Evolutionary conservation across 2,888 invertebrate genomes (phyloP).

Genomic region (Ephialtes manifestator): DNA sequence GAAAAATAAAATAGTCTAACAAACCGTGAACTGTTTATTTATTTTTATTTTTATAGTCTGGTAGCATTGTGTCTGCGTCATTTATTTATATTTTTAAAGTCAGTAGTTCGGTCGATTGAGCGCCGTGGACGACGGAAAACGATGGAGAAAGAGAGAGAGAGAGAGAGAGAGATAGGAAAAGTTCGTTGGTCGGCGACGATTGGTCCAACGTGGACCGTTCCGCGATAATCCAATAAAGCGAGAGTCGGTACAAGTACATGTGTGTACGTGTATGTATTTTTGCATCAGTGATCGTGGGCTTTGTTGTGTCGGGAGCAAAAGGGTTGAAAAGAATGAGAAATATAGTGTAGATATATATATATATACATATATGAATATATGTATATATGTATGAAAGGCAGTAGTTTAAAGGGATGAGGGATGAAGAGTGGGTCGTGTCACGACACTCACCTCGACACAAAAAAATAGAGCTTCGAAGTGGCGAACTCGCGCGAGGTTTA

Average conservation of each 20-base stretch:
- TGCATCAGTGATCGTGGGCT: not conserved
- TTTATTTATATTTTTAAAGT: conserved; percentile 12
- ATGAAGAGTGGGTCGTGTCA: conserved; percentile 33
- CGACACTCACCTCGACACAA: conserved; percentile 64
- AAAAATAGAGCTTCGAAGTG: conserved; percentile 51
- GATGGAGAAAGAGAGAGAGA: conserved; percentile 5
- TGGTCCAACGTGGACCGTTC: conserved; percentile 64
- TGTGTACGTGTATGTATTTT: not conserved
- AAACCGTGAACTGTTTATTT: not conserved
- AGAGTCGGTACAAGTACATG: not conserved
- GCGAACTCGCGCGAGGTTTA: conserved; percentile 49
- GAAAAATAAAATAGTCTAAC: not conserved
- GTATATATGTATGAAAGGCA: not conserved
- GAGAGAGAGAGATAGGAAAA: conserved; percentile 24
- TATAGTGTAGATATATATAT: conserved; percentile 4
- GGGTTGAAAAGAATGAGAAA: conserved; percentile 22
- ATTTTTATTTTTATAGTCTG: not conserved
- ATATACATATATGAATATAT: too few relatives aligned
- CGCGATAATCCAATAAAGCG: conserved; percentile 62
- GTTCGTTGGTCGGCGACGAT: conserved; percentile 57
- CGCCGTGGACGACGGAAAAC: not conserved
- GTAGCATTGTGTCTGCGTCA: not conserved
- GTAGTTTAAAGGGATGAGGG: not conserved
- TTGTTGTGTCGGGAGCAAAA: conserved; percentile 2
- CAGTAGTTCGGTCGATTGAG: conserved; percentile 2